Evolutionary conservation across 2,797 vertebrate genomes (phyloP).

Genomic region (Gouania willdenowi): DNA sequence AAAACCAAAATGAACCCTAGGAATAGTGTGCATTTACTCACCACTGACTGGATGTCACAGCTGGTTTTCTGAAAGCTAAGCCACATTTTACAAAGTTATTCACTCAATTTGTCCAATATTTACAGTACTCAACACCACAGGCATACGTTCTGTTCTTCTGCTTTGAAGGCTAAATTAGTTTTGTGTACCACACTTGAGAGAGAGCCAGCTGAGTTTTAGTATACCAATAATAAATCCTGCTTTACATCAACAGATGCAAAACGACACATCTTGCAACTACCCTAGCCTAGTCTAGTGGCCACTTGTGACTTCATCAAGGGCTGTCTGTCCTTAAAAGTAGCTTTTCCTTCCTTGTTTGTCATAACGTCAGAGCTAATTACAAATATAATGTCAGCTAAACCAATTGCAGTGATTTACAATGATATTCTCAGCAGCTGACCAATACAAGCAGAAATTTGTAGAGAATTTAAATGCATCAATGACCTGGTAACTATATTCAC

Average conservation of each 20-base stretch:
- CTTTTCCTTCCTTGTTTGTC: slow-evolving; percentile 24
- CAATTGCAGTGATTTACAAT: slow-evolving; percentile 26
- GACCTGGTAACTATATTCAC: slow-evolving; percentile 42
- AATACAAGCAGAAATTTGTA: slow-evolving; percentile 42
- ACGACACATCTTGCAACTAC: slow-evolving; percentile 27
- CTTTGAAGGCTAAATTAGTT: slow-evolving; percentile 13
- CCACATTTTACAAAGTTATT: slow-evolving; percentile 26
- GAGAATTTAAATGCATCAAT: slow-evolving; percentile 23
- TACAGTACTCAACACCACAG: slow-evolving; percentile 30
- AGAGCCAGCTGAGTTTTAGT: slow-evolving; percentile 7
- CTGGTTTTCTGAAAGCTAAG: slow-evolving; percentile 21
- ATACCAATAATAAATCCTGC: neutral
- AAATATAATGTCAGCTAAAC: slow-evolving; percentile 24
- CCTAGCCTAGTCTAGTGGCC: slow-evolving; percentile 15
- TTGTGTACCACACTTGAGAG: slow-evolving; percentile 5
- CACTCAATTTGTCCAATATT: slow-evolving; percentile 51
- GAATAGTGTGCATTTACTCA: slow-evolving; percentile 17
- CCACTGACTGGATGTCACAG: slow-evolving; percentile 7
- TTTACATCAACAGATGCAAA: slow-evolving; percentile 10
- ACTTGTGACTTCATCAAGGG: slow-evolving; percentile 14
- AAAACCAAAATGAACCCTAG: slow-evolving; percentile 6
- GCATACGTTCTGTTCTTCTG: slow-evolving; percentile 19
- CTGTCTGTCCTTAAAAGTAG: slow-evolving; percentile 23
- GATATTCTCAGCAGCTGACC: no score
- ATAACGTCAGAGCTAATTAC: slow-evolving; percentile 43